Evolutionary conservation across 2,797 vertebrate genomes (phyloP), one percentile per base, ranked within the genome.

Genomic region (Amphiprion clarkii): DNA sequence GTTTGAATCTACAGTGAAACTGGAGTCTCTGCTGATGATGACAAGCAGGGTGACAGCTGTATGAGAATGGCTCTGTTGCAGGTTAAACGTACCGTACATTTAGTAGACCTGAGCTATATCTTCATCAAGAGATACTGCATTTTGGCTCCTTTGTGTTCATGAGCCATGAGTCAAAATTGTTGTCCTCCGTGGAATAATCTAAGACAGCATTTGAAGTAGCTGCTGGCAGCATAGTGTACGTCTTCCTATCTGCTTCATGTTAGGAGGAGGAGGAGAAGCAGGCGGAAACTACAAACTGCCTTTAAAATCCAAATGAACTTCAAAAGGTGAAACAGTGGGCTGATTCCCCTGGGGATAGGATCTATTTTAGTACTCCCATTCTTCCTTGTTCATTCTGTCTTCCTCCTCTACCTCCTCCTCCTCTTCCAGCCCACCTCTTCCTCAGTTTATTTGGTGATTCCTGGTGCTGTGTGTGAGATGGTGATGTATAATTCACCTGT

Each of bases 401-500:
- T 59, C 16, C 44, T 67, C 46, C 49, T 21, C n/a, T 39, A 74
- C 21, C 13, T 59, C 16, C 44, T 64, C 46, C 49, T 21, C n/a
- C 42, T 79, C 27, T 19, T 72, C 48, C 36, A 67, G 39, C 65
- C 29, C 57, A 13, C 19, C 56, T 65, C 33, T 8, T 49, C n/a
- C 52, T 14, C 31, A 4, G 0, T 46, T 9, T 64, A 60, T 57
- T 54, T 21, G 57, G 44, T 72, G 51, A 74, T 69, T 77, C 49
- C 40, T 5, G 12, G 54, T 62, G 55, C 16, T 51, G n/a, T 52
- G 67, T 36, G 65, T 66, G 49, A 68, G 31, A 61, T 40, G 79
- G 36, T 73, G 81, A 92, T 90, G 74, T 85, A 90, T 92, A 86
- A 92, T 90, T 89, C 81, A 92, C 19, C 0, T 0, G n/a, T 88